Percentiles rank a stretch among this genome's conserved stretches.
Conservation (phyloP, 2,888 invertebrate species). For the Troides aeacus region DNA sequence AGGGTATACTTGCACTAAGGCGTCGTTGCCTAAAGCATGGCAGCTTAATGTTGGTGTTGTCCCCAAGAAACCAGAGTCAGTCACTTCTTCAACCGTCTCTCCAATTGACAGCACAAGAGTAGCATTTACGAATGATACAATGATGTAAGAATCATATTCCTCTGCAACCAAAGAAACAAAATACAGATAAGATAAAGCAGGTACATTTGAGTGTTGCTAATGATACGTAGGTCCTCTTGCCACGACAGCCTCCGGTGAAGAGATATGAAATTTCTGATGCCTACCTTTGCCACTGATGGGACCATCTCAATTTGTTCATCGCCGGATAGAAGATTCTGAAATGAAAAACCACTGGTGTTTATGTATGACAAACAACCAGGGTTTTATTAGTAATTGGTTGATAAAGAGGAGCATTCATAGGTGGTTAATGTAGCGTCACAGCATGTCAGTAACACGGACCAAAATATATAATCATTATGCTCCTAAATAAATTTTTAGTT, state of each 20-base stretch:
- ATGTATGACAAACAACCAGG: conserved; percentile 84
- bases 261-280: conserved; percentile 55
- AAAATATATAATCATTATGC: conserved; percentile 74
- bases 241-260: conserved; percentile 54
- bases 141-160: conserved; percentile 99
- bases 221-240: conserved; percentile 44
- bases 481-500: conserved; percentile 39
- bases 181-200: conserved; percentile 25
- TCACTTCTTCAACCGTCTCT: conserved; percentile 99
- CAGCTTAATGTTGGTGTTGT: conserved; percentile 99
- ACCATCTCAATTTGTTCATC: conserved; percentile 69
- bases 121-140: conserved; percentile 98
- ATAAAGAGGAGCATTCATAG: conserved; percentile 75
- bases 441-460: conserved; percentile 79
- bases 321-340: conserved; percentile 83
- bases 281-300: conserved; percentile 68
- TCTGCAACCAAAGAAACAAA: conserved; percentile 87
- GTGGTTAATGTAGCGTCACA: conserved; percentile 74
- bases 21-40: conserved; percentile 98
- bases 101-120: conserved; percentile 99
- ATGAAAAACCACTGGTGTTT: conserved; percentile 96
- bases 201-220: conserved; percentile 22
- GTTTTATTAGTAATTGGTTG: conserved; percentile 80
- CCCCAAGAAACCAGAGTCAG: conserved; percentile 99
- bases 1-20: conserved; percentile 98